Base-by-base conservation (phyloP, 2,113 vertebrate genomes). In the Crypturellus undulatus region DNA sequence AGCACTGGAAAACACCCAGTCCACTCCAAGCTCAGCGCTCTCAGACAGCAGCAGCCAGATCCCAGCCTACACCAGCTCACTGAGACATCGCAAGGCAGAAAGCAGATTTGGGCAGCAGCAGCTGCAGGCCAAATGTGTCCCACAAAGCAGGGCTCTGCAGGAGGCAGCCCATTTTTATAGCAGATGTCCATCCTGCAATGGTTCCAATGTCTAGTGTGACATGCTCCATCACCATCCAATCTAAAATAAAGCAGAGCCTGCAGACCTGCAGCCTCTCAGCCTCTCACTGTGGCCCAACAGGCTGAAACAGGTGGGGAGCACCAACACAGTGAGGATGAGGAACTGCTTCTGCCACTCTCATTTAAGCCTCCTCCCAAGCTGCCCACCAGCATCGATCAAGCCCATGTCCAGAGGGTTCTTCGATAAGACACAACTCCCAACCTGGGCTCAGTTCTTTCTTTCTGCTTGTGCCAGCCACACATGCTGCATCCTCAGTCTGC, bases 71-170 rank as follows among this genome's bases (percentile, higher is more conserved):
- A 64, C 42, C 76, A 91, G 60, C 43, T 95, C 91, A 94, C 92
- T 58, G 0, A 82, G 69, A 90, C 82, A 95, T 92, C 79, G 69
- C 16, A 94, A 90, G 40, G 82, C 87, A 95, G 56, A 96, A 87
- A 88, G 47, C 79, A 94, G 72, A 91, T 95, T 26, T 78, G 89
- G 68, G 52, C 10, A 63, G 62, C 28, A 89, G 65, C 90, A 96
- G 92, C 87, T 95, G 93, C 90, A 76, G 79, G 69, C 93, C 94
- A 97, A 93, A 87, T 95, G 92, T 47, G 65, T 80, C 85, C 83
- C 83, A 85, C 79, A 93, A 92, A 88, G 72, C 60, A 78, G 56
- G 14, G 60, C 76, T 43, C 71, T 94, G 94, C 87, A 92, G 82
- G 62, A 95, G 69, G 72, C 90, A 94, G 93, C 85, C 63, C 93